A percentile compares a stretch with the other conserved stretches of the same genome.
These are phyloP conservation scores for Tolypeutes matacus DNA, from an alignment of 2,797 vertebrate genomes.

Conservation along the genomic window DNA sequence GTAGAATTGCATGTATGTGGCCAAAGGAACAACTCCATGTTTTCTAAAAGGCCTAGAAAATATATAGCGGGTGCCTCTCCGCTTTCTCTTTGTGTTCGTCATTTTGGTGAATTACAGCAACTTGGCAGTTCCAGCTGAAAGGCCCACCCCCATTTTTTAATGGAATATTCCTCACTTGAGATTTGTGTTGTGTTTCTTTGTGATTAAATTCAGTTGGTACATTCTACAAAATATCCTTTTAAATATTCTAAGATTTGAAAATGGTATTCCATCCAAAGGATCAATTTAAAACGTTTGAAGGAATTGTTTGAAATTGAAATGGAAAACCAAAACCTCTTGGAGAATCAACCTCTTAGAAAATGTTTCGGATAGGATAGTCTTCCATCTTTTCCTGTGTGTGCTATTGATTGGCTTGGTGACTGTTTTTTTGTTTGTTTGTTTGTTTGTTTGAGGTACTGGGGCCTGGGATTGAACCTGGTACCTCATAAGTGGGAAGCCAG, in stretches of 20 bases:
- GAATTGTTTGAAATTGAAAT: slow-evolving; percentile 38
- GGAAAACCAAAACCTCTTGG: slow-evolving; percentile 18
- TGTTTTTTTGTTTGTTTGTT: background rate
- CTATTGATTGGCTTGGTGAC: background rate
- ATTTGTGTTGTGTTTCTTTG: slow-evolving; percentile 20
- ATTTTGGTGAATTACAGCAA: no score
- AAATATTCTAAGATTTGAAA: slow-evolving; percentile 41
- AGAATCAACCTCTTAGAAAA: slow-evolving; percentile 34
- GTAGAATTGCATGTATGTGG: no score
- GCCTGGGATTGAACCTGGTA: no score
- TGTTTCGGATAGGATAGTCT: background rate
- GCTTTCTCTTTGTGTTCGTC: no score
- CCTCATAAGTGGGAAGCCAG: no score
- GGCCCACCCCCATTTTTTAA: background rate
- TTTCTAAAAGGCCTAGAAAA: no score
- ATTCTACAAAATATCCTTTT: background rate
- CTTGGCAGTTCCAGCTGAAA: no score
- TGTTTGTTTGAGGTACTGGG: no score
- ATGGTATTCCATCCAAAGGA: slow-evolving; percentile 25
- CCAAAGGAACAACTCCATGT: no score
- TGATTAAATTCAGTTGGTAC: slow-evolving; percentile 17
- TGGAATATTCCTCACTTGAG: background rate
- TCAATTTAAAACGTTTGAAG: slow-evolving; percentile 30
- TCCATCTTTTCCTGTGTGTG: background rate
- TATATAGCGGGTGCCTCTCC: no score